Base-by-base conservation (phyloP, 2,113 vertebrate genomes). In the Chlorodrepanis virens region DNA sequence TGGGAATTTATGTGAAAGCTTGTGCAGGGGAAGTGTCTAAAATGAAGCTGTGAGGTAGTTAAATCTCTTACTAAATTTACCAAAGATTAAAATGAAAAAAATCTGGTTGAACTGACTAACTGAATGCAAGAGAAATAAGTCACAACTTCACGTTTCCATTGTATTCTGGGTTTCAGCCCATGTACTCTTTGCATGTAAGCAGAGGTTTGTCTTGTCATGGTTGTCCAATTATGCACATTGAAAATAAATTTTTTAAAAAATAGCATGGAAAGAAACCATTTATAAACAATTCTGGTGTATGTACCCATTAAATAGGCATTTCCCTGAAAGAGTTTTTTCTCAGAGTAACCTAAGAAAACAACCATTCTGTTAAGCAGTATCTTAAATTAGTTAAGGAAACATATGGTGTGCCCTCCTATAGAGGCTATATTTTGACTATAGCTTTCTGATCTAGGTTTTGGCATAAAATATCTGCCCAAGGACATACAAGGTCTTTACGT, bases 361-460 rank as follows among this genome's bases (percentile, higher is more conserved):
- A 35, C 9, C 1, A 0, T 85, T 93, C 39, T 71, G 33, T 69
- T 85, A 64, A 85, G 59, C 27, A 69, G 27, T 64, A 35, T 70
- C 94, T 92, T 90, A 76, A 92, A 90, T 77, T 94, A 92, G 57
- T 79, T 52, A 53, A n/a, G 9, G 42, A 96, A 92, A 57, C 83
- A 95, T 96, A 91, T 80, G 83, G 63, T 57, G 31, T 92, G 50
- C 76, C 54, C 68, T 91, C 76, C 68, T 90, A 59, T 87, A 10
- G 31, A 74, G 68, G 10, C 27, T 71, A 9, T 88, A 49, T 78
- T 91, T 90, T 22, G 31, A 39, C 21, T 89, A n/a, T 77, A 65
- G 40, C 25, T 75, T 92, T 95, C 67, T 69, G 59, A 69, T 83
- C 29, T 71, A 54, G 7, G 4, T 79, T 95, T 92, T 86, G 76